Conservation (phyloP, 2,113 vertebrate species). For the Cryptotis parvus region DNA sequence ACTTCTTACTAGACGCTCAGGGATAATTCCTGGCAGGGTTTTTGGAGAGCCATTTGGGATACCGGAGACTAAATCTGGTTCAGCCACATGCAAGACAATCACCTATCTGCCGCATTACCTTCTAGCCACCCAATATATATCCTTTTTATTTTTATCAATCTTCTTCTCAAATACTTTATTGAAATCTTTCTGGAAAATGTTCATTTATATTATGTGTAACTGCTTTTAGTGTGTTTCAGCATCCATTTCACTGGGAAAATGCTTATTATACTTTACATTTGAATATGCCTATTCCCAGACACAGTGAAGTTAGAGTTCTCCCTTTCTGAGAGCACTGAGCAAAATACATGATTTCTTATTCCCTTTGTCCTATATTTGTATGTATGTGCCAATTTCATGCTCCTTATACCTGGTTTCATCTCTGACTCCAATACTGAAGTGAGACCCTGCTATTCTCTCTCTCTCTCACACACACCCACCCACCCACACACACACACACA, state of each 20-base stretch:
- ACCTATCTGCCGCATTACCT: too few species aligned
- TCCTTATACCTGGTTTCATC: not conserved
- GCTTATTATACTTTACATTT: not conserved
- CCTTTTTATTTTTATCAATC: not conserved
- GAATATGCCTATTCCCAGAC: not conserved
- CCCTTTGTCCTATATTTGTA: not conserved
- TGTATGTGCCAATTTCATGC: not conserved
- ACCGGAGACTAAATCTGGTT: too few species aligned
- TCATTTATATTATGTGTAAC: not conserved
- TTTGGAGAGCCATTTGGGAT: too few species aligned
- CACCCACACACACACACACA: too few species aligned
- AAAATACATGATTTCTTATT: not conserved
- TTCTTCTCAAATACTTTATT: not conserved
- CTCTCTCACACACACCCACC: too few species aligned
- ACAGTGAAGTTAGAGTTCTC: not conserved
- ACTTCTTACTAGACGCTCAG: too few species aligned
- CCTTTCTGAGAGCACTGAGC: not conserved
- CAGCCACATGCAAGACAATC: too few species aligned
- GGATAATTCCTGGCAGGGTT: too few species aligned
- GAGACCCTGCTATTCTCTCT: not conserved
- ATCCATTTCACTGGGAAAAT: not conserved
- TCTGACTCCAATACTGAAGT: not conserved
- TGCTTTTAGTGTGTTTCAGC: not conserved
- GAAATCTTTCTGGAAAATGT: constrained; percentile 3
- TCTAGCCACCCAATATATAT: too few species aligned